Conservation (phyloP, 2,797 vertebrate genomes). For the Hydrocynus forskahlii region DNA sequence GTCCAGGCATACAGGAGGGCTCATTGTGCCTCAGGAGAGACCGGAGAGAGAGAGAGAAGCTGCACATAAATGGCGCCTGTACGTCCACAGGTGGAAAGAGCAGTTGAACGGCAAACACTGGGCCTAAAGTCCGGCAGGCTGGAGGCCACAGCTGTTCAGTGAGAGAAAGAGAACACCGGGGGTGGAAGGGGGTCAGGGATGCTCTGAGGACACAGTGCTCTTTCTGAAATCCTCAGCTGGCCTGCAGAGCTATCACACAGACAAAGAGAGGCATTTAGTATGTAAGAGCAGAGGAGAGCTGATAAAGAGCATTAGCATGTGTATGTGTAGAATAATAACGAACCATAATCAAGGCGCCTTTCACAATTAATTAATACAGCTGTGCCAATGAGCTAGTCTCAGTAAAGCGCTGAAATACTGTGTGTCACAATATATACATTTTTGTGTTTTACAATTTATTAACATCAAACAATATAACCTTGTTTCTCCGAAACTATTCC, state of each 20-base stretch:
- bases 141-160: conserved; percentile 63
- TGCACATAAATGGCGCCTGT: conserved; percentile 31
- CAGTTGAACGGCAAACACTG: conserved; percentile 48
- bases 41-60: background rate
- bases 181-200: background rate
- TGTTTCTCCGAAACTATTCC: no score
- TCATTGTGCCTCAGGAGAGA: conserved; percentile 1
- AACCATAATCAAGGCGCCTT: background rate
- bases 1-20: background rate
- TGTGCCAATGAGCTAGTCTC: background rate
- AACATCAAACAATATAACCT: background rate
- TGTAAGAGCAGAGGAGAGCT: background rate
- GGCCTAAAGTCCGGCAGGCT: conserved; percentile 59
- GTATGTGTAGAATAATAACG: conserved; percentile 11
- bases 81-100: conserved; percentile 72
- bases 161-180: conserved; percentile 10
- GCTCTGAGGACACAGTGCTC: conserved; percentile 16
- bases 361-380: conserved; percentile 11
- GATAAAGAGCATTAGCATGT: conserved; percentile 5
- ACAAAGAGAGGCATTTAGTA: conserved; percentile 13
- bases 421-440: background rate
- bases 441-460: background rate
- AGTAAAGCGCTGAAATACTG: background rate
- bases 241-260: background rate
- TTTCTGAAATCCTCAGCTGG: background rate